Evolutionary conservation across 2,888 invertebrate genomes (phyloP).

Genomic region (Brenthis daphne): DNA sequence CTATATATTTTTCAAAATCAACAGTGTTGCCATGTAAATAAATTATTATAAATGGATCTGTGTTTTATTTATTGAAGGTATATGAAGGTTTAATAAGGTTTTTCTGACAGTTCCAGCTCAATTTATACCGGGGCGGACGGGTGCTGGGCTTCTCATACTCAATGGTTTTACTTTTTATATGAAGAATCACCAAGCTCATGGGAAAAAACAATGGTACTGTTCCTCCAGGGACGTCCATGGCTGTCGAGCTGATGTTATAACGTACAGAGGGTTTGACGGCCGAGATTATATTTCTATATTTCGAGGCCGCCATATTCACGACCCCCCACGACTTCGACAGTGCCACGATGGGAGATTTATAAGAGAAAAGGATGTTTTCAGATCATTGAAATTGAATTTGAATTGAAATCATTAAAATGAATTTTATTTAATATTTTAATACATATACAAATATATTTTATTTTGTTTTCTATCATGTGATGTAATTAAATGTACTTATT

Average conservation of each 20-base stretch:
- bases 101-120: slow-evolving; percentile 67
- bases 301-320: slow-evolving; percentile 71
- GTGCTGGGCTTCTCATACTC: slow-evolving; percentile 70
- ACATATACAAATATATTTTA: slow-evolving; percentile 38
- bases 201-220: slow-evolving; percentile 78
- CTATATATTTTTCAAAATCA: slow-evolving; percentile 17
- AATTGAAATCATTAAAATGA: slow-evolving; percentile 47
- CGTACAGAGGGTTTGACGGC: slow-evolving; percentile 70
- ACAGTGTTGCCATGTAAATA: slow-evolving; percentile 30
- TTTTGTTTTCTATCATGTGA: slow-evolving; percentile 55
- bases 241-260: slow-evolving; percentile 75
- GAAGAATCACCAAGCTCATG: slow-evolving; percentile 78
- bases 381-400: slow-evolving; percentile 32
- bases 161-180: slow-evolving; percentile 77
- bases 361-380: slow-evolving; percentile 65
- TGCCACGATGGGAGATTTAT: slow-evolving; percentile 76
- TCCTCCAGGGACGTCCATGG: slow-evolving; percentile 75
- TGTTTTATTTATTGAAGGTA: slow-evolving; percentile 46
- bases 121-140: slow-evolving; percentile 74
- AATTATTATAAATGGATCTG: slow-evolving; percentile 43
- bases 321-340: slow-evolving; percentile 69
- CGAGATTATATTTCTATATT: slow-evolving; percentile 76
- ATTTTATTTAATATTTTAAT: slow-evolving; percentile 33
- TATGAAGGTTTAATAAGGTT: slow-evolving; percentile 40
- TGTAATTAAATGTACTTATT: slow-evolving; percentile 63